Percentiles rank a stretch among this genome's conserved stretches.
These are phyloP conservation scores for Macheiramphus alcinus DNA, from an alignment of 2,113 vertebrate genomes.

Conservation along the genomic window DNA sequence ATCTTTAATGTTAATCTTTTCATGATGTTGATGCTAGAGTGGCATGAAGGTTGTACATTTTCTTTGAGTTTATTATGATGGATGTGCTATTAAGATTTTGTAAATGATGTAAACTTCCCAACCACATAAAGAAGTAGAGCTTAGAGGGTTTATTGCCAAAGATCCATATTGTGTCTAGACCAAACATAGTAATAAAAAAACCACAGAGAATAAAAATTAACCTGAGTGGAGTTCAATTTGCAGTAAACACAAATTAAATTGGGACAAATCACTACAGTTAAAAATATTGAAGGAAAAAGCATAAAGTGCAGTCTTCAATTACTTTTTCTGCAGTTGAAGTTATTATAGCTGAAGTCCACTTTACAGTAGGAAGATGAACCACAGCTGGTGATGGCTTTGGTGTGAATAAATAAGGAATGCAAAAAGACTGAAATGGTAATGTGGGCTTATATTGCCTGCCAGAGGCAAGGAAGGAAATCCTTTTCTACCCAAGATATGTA, in stretches of 20 bases:
- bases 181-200: slow-evolving; percentile 41
- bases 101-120: slow-evolving; percentile 38
- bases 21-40: not conserved
- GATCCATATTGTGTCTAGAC: slow-evolving; percentile 47
- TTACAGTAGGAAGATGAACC: slow-evolving; percentile 5
- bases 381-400: not conserved
- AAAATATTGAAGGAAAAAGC: slow-evolving; percentile 17
- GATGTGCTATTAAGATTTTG: not conserved
- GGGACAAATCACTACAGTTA: slow-evolving; percentile 50
- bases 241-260: slow-evolving; percentile 48
- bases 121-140: slow-evolving; percentile 4
- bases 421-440: not conserved
- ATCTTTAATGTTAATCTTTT: slow-evolving; percentile 12
- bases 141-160: slow-evolving; percentile 49
- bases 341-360: slow-evolving; percentile 30
- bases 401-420: not conserved
- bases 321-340: slow-evolving; percentile 15
- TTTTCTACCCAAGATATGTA: not conserved
- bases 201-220: slow-evolving; percentile 52
- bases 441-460: not conserved
- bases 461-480: not conserved
- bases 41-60: not conserved
- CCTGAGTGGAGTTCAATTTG: slow-evolving; percentile 40
- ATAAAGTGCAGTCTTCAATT: slow-evolving; percentile 17
- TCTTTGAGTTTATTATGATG: slow-evolving; percentile 38